Evolutionary conservation across 1,140 invertebrate genomes (phyloP), one percentile per base, ranked within the genome.

Genomic region (Cyclargus thomasi): DNA sequence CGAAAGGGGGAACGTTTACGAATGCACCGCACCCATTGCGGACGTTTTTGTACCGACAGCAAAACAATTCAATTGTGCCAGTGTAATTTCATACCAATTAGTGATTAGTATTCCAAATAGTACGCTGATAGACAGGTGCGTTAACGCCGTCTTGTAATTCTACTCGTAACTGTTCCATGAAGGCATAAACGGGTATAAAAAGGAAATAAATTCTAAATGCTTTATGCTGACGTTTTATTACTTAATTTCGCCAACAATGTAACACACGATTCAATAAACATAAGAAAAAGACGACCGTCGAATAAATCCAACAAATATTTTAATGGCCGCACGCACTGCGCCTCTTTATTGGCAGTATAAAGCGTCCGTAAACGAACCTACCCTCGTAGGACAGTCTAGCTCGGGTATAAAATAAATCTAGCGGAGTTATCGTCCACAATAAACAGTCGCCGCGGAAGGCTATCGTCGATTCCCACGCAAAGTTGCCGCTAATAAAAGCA

Each of bases 381-480:
- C 81, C 81, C 82, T 77, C 74, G 57, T 78, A 70, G 79, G 80
- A 87, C 84, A 85, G 83, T 87, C 80, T 77, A 74, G 74, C 71
- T 72, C 70, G 79, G 81, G 85, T 86, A 87, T 90, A 87, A 90
- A 90, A 90, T 90, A 90, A 90, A 90, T 90, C 87, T 88, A 88
- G 80, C 78, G 64, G 82, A 84, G 83, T 90, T 90, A 88, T 86
- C 82, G 82, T 90, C 80, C 73, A 88, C 86, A 88, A 86, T 88
- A 88, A 87, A 90, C 79, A 86, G 83, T 85, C 83, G 79, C 79
- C 74, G 80, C 84, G 79, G 85, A 85, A 86, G 85, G 83, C 83
- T 84, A 90, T 84, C 85, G 81, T 74, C 86, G 79, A 87, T 90
- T 90, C 87, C 86, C 87, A 90, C 87, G 87, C 87, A 86, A 88